Conservation (phyloP, 2,113 vertebrate species). For the Rhinolophus ferrumequinum region DNA sequence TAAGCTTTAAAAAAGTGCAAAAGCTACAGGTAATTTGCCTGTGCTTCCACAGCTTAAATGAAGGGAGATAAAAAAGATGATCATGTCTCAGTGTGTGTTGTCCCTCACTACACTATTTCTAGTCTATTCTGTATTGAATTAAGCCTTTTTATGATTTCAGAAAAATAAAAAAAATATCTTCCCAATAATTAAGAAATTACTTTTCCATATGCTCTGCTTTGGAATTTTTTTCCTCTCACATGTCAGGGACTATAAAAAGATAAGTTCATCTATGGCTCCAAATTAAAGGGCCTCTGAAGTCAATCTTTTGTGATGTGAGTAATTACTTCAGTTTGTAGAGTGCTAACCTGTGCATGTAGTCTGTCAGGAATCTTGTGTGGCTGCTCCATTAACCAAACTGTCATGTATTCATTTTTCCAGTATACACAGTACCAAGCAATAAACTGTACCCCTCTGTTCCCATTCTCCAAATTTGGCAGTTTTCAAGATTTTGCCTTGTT, state of each 20-base stretch:
- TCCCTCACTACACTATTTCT: background rate
- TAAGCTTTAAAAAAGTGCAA: background rate
- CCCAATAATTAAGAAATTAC: slow-evolving; percentile 33
- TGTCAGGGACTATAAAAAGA: background rate
- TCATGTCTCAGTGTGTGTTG: background rate
- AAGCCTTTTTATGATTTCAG: background rate
- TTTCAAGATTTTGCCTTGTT: slow-evolving; percentile 41
- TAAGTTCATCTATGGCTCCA: background rate
- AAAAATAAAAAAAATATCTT: slow-evolving; percentile 32
- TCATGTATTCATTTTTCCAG: background rate
- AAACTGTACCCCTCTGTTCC: background rate
- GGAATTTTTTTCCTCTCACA: background rate
- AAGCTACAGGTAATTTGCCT: background rate
- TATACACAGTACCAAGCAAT: background rate
- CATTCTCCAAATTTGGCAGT: background rate
- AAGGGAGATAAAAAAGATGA: background rate
- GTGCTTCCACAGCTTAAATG: background rate
- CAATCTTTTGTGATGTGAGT: background rate
- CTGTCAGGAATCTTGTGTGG: background rate
- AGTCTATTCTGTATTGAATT: background rate
- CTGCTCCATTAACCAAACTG: background rate
- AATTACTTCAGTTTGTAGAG: background rate
- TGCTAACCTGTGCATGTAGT: background rate
- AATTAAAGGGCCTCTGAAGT: background rate
- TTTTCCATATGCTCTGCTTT: background rate